A percentile compares a stretch with the other conserved stretches of the same genome.
These are phyloP conservation scores for Brachyptera putata DNA, from an alignment of 2,888 invertebrate species.

Conservation along the genomic window DNA sequence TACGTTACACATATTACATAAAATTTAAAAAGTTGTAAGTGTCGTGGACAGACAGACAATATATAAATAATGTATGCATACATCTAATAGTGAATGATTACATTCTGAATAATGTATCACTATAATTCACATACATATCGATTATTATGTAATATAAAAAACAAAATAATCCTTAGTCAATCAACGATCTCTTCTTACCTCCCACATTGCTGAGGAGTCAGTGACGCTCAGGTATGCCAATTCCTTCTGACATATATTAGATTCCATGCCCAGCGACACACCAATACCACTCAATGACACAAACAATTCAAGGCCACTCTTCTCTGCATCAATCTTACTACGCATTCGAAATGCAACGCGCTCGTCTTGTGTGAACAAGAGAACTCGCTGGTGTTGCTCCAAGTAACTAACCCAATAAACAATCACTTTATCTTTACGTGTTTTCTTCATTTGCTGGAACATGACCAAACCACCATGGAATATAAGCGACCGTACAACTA, in stretches of 20 bases:
- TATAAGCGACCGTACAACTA: not conserved
- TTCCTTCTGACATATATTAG: slow-evolving; percentile 46
- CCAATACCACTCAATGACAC: slow-evolving; percentile 65
- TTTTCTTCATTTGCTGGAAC: slow-evolving; percentile 48
- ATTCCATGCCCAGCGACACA: slow-evolving; percentile 46
- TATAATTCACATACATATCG: too few species aligned
- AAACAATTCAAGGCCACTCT: slow-evolving; percentile 63
- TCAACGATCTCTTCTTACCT: too few species aligned
- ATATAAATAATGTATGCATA: too few species aligned
- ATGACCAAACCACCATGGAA: too few species aligned
- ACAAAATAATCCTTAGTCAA: too few species aligned
- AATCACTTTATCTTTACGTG: slow-evolving; percentile 67
- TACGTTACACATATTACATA: too few species aligned
- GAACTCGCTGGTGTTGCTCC: slow-evolving; percentile 67
- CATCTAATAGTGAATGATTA: too few species aligned
- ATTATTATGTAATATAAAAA: too few species aligned
- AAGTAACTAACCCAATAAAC: slow-evolving; percentile 79
- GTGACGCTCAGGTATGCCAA: slow-evolving; percentile 62
- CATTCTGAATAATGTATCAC: too few species aligned
- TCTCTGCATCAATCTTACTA: slow-evolving; percentile 59
- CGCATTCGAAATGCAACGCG: slow-evolving; percentile 60
- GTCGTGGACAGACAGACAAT: too few species aligned
- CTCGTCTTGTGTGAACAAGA: slow-evolving; percentile 72
- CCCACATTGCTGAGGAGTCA: slow-evolving; percentile 73
- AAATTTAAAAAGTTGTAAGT: too few species aligned